A percentile compares a stretch with the other conserved stretches of the same genome.
These are phyloP conservation scores for Otocyon megalotis DNA, from an alignment of 2,113 vertebrate species.

Conservation along the genomic window DNA sequence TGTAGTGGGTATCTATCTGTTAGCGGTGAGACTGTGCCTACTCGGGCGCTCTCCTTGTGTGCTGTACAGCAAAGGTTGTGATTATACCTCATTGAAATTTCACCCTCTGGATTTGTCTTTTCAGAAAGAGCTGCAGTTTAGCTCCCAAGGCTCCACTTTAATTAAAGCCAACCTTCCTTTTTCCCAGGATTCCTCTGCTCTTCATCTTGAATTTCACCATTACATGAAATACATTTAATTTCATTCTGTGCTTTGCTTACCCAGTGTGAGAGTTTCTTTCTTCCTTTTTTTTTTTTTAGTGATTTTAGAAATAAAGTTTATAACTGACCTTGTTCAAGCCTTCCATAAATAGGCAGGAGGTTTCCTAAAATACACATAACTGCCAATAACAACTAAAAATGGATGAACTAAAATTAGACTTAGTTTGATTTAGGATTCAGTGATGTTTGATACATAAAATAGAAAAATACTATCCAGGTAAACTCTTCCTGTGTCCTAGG, in stretches of 20 bases:
- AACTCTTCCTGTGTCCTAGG: neutral
- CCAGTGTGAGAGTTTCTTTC: constrained; percentile 19
- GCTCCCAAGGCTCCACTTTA: constrained; percentile 65
- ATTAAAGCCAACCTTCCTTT: constrained; percentile 64
- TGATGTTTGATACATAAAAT: constrained; percentile 36
- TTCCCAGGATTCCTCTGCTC: neutral
- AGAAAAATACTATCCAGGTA: neutral
- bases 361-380: neutral
- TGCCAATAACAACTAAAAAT: constrained; percentile 44
- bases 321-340: constrained; percentile 54
- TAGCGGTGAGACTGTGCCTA: neutral
- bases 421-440: constrained; percentile 7
- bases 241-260: neutral
- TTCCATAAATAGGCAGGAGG: neutral
- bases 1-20: neutral
- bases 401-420: constrained; percentile 55
- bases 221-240: constrained; percentile 45
- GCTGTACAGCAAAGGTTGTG: constrained; percentile 17
- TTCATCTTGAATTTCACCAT: constrained; percentile 39
- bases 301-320: constrained; percentile 62
- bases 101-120: constrained; percentile 61
- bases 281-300: constrained; percentile 27
- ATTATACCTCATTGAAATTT: constrained; percentile 58
- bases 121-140: constrained; percentile 64
- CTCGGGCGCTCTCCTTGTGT: neutral